Base-by-base conservation (phyloP, 2,888 invertebrate species). In the Oligia latruncula region DNA sequence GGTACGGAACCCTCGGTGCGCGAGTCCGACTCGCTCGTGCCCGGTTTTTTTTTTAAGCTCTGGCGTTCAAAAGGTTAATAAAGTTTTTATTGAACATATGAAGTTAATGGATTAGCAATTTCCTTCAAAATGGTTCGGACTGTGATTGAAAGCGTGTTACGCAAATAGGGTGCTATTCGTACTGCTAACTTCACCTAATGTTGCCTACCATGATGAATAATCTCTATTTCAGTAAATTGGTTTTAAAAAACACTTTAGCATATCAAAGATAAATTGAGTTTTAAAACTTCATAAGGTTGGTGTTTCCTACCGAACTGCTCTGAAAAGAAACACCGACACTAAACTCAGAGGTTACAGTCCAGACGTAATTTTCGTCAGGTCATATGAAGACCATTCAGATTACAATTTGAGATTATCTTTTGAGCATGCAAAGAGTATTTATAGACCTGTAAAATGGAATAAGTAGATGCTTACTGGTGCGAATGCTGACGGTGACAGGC, bases 401-500 rank as follows among this genome's bases (percentile, higher is more conserved):
- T 35, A 20, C 11, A 2, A 2, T 52, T 15, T 23, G 6, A 52
- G 13, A 23, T 55, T 4, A 8, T 23, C 8, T 71, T 71, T 23
- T 58, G 55, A 11, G 11, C 40, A 40, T 55, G 17, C 35, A 55
- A 23, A 52, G 15, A 9, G 4, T 23, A 55, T 58, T 58, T 58
- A 5, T 40, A 55, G 55, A 71, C 35, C 17, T 46, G 13, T 43
- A 13, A 62, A 55, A 65, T 55, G 46, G 15, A 40, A 67, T 11
- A 55, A 67, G 49, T 6, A 13, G 2, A 40, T 73, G 71, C 85
- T 86, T 70, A 95, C 95, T 93, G 76, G 95, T 93, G 55, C 95
- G 88, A 89, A 96, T 95, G 92, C 93, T 96, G 84, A 96, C 93
- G 29, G 95, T 95, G 65, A 96, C 94, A 67, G 95, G 95, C 70